Conservation (phyloP, 2,113 vertebrate genomes). For the Cyphomyrus discorhynchus region DNA sequence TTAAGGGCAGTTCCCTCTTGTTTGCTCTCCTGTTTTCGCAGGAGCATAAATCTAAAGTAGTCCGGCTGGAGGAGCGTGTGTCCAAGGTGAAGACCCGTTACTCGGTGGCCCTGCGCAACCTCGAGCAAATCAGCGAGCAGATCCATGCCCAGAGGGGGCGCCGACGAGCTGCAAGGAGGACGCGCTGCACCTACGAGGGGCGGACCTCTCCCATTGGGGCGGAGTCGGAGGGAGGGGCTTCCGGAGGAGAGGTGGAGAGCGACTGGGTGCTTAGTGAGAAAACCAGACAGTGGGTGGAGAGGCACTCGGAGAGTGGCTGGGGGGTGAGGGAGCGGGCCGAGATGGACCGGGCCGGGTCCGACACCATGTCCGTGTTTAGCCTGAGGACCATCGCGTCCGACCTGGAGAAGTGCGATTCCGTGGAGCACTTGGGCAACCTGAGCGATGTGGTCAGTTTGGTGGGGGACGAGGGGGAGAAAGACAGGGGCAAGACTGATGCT, state of each 20-base stretch:
- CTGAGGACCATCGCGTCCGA: conserved; percentile 80
- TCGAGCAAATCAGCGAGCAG: conserved; percentile 88
- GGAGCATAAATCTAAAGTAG: conserved; percentile 83
- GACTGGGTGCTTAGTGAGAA: conserved; percentile 53
- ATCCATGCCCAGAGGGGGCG: conserved; percentile 71
- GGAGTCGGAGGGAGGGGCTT: conserved; percentile 43
- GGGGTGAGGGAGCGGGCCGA: conserved; percentile 43
- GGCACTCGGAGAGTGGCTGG: conserved; percentile 54
- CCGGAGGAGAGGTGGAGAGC: conserved; percentile 27
- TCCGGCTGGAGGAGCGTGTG: conserved; percentile 68
- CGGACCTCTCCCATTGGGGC: conserved; percentile 60
- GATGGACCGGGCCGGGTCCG: conserved; percentile 53
- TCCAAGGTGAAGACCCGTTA: conserved; percentile 77
- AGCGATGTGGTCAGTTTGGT: conserved; percentile 56
- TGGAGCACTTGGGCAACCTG: conserved; percentile 73
- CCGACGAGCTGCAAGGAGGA: conserved; percentile 21
- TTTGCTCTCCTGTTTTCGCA: conserved; percentile 37
- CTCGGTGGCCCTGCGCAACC: conserved; percentile 75
- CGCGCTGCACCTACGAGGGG: conserved; percentile 40
- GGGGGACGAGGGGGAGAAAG: conserved; percentile 37
- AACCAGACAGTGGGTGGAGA: conserved; percentile 57
- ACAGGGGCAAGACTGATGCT: conserved; percentile 27
- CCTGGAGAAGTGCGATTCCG: conserved; percentile 81
- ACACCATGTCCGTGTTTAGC: conserved; percentile 73
- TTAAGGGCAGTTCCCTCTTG: background rate